These are phyloP conservation scores for Pagrus major DNA, from an alignment of 2,113 vertebrate genomes.

Conservation along the genomic window DNA sequence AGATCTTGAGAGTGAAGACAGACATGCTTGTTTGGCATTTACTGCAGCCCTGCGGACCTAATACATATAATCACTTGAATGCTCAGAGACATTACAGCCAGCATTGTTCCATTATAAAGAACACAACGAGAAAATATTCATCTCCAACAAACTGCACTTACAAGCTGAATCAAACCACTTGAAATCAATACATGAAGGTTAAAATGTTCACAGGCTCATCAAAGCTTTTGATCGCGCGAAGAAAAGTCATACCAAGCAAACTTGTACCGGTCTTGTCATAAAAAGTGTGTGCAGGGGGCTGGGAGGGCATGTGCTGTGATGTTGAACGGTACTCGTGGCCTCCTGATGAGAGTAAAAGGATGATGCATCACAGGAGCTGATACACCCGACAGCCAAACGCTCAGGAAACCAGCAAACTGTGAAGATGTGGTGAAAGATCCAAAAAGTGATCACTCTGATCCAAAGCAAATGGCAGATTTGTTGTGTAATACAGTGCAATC, in stretches of 20 bases:
- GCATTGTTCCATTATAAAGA: conserved; percentile 37
- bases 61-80: conserved; percentile 33
- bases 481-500: neutral
- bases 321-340: conserved; percentile 51
- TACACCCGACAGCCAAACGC: conserved; percentile 45
- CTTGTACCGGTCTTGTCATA: neutral
- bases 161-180: conserved; percentile 40
- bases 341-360: conserved; percentile 54
- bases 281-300: neutral
- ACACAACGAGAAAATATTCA: conserved; percentile 24
- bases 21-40: conserved; percentile 37
- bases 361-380: conserved; percentile 56
- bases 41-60: neutral
- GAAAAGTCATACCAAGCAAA: neutral
- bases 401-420: conserved; percentile 25
- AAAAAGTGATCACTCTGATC: conserved; percentile 34
- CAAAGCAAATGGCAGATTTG: conserved; percentile 28
- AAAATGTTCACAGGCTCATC: conserved; percentile 15
- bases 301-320: conserved; percentile 10
- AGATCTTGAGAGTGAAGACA: neutral
- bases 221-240: neutral
- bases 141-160: conserved; percentile 27
- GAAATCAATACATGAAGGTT: conserved; percentile 45
- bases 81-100: conserved; percentile 6
- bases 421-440: conserved; percentile 16